Base-by-base conservation (phyloP, 1,140 invertebrate species). In the Trichomalopsis sarcophagae region DNA sequence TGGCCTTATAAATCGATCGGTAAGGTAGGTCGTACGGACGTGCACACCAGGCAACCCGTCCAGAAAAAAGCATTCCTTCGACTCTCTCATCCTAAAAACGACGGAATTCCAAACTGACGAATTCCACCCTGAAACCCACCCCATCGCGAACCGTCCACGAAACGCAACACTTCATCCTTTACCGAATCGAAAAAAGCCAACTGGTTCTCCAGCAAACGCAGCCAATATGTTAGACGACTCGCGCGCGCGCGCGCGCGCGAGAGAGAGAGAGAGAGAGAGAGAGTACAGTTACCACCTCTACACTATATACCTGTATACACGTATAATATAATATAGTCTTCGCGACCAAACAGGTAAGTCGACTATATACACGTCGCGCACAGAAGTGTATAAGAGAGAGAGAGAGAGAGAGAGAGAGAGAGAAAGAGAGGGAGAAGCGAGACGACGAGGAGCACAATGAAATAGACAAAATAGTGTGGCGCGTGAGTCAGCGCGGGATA, bases 371-470 rank as follows among this genome's bases (percentile, higher is more conserved):
- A 30, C 23, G 2, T 23, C 6, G 30, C 2, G 55, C 62, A 40
- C 30, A 5, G 14, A 2, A 66, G 77, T 69, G 13, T 33, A 44
- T 23, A 7, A 62, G 30, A 9, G 13, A 62, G 77, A 69, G 36
- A 66, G 79, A n/a, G 21, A 44, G 79, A n/a, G 36, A 81, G 79
- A 79, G 77, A 79, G 79, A n/a, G 36, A 81, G 79, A 79, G 77
- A 79, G 44, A 77, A 23, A 55, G 30, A 79, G 77, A 79, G 66
- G 44, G 66, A 47, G 66, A 71, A 33, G 50, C 5, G 71, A 74
- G 87, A n/a, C 55, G 17, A 62, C 55, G 6, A 68, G 6, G 36
- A 47, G 17, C 33, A 30, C 23, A 69, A 47, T 21, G 40, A n/a
- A 77, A 69, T 69, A 84, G 47, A 79, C 50, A 73, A 81, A 79